Evolutionary conservation across 2,113 vertebrate species (phyloP).

Genomic region (Cochlearius cochlearius): DNA sequence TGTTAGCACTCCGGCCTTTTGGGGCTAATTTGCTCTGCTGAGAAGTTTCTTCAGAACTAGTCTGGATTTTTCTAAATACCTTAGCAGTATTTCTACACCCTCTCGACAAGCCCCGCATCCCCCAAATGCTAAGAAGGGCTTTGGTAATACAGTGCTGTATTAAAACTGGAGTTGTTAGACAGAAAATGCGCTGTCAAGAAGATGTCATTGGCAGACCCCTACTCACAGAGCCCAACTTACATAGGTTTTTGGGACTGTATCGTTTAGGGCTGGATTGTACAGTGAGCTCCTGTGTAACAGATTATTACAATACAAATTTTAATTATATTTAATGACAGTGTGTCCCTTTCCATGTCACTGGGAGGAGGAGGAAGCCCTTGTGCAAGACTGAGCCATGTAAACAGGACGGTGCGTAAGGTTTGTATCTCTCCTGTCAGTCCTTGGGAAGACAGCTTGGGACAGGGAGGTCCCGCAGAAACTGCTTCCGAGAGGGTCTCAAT

Average conservation of each 20-base stretch:
- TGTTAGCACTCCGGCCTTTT: neutral
- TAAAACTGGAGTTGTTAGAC: neutral
- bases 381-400: neutral
- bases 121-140: neutral
- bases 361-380: neutral
- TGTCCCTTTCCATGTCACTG: neutral
- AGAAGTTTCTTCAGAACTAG: neutral
- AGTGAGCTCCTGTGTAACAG: neutral
- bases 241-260: neutral
- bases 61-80: neutral
- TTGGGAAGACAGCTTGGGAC: neutral
- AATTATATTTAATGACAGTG: neutral
- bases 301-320: neutral
- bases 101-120: neutral
- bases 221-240: no score
- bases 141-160: neutral
- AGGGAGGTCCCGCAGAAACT: neutral
- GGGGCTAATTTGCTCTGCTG: neutral
- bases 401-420: no score
- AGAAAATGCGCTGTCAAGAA: neutral
- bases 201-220: neutral
- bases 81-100: neutral
- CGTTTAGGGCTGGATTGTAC: neutral
- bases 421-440: neutral
- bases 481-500: no score